phyloP scores from a whole-genome alignment of 2,113 vertebrate species.

The Centrocercus urophasianus region DNA sequence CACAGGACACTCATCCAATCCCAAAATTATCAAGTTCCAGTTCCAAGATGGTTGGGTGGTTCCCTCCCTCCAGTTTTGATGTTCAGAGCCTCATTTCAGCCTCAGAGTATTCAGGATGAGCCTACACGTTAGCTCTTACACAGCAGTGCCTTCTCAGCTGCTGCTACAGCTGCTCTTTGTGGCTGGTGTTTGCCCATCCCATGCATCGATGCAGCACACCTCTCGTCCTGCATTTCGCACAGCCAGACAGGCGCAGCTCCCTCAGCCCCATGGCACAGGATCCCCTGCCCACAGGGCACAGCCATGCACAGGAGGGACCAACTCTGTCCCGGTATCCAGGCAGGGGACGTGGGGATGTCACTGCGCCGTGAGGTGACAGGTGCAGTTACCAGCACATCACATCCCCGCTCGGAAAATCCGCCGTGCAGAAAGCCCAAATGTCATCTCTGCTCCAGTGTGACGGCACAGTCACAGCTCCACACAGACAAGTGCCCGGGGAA shows the following conservation, averaged over 20 bases:
- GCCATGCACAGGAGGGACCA: background rate
- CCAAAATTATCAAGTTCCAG: background rate
- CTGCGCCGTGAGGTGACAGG: background rate
- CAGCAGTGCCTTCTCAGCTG: background rate
- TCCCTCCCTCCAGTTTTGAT: background rate
- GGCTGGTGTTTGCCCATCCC: background rate
- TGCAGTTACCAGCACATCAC: constrained; percentile 29
- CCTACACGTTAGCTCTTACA: background rate
- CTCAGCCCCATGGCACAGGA: background rate
- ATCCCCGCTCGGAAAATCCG: background rate
- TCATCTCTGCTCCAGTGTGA: constrained; percentile 18
- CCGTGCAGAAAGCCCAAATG: constrained; percentile 37
- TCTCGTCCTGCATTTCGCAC: no score
- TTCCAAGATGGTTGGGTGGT: background rate
- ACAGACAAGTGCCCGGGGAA: background rate
- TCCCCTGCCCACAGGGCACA: background rate
- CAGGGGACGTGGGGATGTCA: constrained; percentile 31
- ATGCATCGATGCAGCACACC: no score
- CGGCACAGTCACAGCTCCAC: background rate
- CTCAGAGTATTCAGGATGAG: background rate
- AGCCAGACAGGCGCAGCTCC: no score
- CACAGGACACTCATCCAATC: background rate
- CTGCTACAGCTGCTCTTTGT: constrained; percentile 28
- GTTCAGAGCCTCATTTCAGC: background rate
- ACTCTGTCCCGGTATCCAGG: background rate